Conservation (phyloP, 2,113 vertebrate species). For the Pelecanus crispus region DNA sequence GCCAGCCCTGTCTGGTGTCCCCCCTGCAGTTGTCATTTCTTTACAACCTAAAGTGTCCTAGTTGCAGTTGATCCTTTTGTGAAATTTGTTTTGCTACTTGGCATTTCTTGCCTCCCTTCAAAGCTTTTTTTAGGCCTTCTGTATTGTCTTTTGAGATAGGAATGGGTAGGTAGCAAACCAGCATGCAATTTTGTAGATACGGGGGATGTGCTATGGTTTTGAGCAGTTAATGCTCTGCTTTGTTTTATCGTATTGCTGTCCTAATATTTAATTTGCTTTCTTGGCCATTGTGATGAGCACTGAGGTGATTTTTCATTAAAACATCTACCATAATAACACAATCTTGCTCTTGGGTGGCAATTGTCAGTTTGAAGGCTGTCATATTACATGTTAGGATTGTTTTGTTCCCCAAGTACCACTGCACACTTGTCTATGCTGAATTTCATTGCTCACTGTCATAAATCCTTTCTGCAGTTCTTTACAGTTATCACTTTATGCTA, state of each 20-base stretch:
- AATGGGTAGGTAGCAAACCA: neutral
- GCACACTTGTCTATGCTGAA: neutral
- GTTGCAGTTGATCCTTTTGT: neutral
- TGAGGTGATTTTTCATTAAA: neutral
- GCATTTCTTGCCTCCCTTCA: neutral
- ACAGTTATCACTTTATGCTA: neutral
- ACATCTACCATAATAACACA: neutral
- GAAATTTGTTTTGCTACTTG: neutral
- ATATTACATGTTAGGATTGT: neutral
- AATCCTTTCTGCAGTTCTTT: neutral
- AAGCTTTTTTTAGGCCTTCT: neutral
- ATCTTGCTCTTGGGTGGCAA: neutral
- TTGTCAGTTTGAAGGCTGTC: neutral
- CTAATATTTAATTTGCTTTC: neutral
- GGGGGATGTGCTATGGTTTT: neutral
- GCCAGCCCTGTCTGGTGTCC: neutral
- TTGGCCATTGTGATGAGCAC: neutral
- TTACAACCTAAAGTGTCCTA: neutral
- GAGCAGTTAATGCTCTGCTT: neutral
- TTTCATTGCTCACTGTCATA: neutral
- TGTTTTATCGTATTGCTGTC: neutral
- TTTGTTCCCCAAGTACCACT: neutral
- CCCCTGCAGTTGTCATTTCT: neutral
- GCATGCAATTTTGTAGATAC: neutral
- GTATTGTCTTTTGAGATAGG: neutral